Percentiles rank a stretch among this genome's conserved stretches.
phyloP scores from a whole-genome alignment of 2,113 vertebrate species.

The Athene noctua region DNA sequence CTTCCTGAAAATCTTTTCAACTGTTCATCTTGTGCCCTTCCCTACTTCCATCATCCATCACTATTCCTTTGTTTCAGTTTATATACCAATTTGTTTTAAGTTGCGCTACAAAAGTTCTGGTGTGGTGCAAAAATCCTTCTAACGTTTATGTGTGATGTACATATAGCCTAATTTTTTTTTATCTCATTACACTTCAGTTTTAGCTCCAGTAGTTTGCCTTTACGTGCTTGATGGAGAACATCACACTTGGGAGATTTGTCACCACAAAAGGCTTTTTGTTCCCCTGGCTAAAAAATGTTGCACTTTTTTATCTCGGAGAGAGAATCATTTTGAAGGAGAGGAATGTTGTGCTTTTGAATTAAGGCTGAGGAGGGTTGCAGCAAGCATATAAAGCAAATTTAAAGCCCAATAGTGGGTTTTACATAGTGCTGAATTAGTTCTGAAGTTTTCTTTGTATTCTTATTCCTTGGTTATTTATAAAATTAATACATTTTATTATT shows the following conservation, averaged over 20 bases:
- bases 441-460: background rate
- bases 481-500: background rate
- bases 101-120: background rate
- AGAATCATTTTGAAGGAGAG: background rate
- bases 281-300: background rate
- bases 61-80: background rate
- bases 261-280: background rate
- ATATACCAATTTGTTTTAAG: background rate
- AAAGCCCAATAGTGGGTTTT: background rate
- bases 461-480: background rate
- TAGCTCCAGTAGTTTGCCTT: background rate
- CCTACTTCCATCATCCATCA: background rate
- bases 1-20: background rate
- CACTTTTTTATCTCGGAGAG: background rate
- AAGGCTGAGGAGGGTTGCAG: background rate
- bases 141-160: fast-evolving
- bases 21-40: background rate
- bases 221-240: background rate
- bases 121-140: background rate
- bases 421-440: background rate
- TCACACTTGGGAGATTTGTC: background rate
- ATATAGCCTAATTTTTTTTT: background rate
- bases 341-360: background rate
- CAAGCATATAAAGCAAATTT: background rate
- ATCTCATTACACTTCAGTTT: background rate